Evolutionary conservation across 2,113 vertebrate genomes (phyloP), one percentile per base, ranked within the genome.

Genomic region (Acanthochromis polyacanthus): DNA sequence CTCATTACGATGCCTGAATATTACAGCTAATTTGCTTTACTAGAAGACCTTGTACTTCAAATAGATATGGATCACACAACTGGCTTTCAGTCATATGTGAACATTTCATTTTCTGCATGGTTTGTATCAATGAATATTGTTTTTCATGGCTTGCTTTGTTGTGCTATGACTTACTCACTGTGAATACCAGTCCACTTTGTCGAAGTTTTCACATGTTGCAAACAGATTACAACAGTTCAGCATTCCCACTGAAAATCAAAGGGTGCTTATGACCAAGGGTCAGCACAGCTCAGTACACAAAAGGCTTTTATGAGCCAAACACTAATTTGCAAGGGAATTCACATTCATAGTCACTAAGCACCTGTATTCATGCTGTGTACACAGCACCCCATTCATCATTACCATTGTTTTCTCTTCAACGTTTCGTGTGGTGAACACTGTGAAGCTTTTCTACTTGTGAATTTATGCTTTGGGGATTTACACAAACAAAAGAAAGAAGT

Each of bases 311-410:
- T 52, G 17, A 30, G 3, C 28, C 36, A 74, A 70, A 59, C 63
- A 46, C 48, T 78, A 36, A 66, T 79, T 75, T 87, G 52, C 64
- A 75, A 52, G 28, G 4, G 40, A 69, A 83, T 87, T 65, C 36
- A 81, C 58, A 78, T 79, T 67, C 74, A 79, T 73, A 56, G 46
- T 17, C 51, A 69, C 63, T 19, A 50, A 74, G 55, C 71, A 70
- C 45, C 62, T 66, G 43, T 17, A 61, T 72, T 56, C 55, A 25
- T 61, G 57, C 62, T 75, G 56, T 63, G 75, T 59, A 30, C 36
- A 78, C 61, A 58, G 23, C 11, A 7, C 10, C 50, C 20, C 66
- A 77, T 84, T 83, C 43, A 81, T 83, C 71, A 83, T 53, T 10
- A 71, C 57, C 53, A 85, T 77, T 71, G 50, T 82, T 76, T 61